These are phyloP conservation scores for Amiota minor DNA, from an alignment of 2,888 invertebrate species.

Conservation along the genomic window DNA sequence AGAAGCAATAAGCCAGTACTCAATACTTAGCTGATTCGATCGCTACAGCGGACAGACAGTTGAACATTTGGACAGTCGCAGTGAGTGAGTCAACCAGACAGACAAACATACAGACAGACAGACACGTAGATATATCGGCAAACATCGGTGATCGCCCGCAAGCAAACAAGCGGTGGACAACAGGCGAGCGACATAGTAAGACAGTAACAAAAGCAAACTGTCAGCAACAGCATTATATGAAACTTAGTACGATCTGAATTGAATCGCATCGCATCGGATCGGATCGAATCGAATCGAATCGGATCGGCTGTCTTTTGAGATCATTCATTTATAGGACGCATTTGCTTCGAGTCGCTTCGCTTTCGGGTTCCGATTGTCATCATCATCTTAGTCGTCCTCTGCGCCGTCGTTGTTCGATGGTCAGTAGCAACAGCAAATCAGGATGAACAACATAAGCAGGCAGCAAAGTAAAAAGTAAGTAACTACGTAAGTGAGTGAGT, in stretches of 20 bases:
- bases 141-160: constrained; percentile 42
- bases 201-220: constrained; percentile 23
- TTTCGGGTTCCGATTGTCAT: constrained; percentile 18
- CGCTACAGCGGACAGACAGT: constrained; percentile 16
- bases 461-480: neutral
- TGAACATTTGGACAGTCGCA: neutral
- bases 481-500: neutral
- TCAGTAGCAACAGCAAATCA: constrained; percentile 26
- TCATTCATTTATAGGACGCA: constrained; percentile 19
- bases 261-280: no score
- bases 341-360: no score
- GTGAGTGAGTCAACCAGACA: constrained; percentile 37
- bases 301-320: constrained; percentile 10
- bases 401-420: neutral
- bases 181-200: constrained; percentile 9
- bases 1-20: neutral
- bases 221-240: constrained; percentile 19
- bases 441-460: constrained; percentile 1
- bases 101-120: constrained; percentile 47
- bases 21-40: constrained; percentile 21
- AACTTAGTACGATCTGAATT: neutral
- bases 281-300: neutral
- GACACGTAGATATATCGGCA: constrained; percentile 36
- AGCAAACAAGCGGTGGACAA: constrained; percentile 9
- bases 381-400: neutral